phyloP scores from a whole-genome alignment of 2,113 vertebrate species.

The Grantiella picta region DNA sequence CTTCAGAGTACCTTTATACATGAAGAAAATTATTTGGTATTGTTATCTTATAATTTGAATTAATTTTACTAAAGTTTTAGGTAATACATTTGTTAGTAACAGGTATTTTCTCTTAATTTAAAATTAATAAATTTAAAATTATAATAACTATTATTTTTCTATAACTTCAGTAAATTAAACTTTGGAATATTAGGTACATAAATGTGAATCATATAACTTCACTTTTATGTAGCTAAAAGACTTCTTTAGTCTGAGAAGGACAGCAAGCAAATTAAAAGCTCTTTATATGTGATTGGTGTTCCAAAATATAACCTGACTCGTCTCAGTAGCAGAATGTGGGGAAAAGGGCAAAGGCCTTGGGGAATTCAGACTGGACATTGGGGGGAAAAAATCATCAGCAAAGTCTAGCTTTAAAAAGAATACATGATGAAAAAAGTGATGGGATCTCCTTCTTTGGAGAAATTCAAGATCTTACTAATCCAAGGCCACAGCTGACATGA shows the following conservation, averaged over 20 bases:
- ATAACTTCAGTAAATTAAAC: constrained; percentile 12
- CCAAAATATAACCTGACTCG: neutral
- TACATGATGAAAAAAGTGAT: accelerated
- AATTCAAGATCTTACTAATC: neutral
- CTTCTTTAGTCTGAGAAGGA: neutral
- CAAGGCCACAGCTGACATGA: neutral
- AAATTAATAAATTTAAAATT: neutral
- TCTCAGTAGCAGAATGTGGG: neutral
- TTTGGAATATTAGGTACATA: constrained; percentile 25
- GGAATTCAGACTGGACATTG: neutral
- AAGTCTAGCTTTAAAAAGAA: neutral
- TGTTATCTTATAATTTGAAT: neutral
- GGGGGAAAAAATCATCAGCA: neutral
- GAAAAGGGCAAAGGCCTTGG: neutral
- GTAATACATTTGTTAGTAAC: neutral
- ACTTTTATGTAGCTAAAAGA: constrained; percentile 13
- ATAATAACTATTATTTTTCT: neutral
- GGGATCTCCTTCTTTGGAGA: neutral
- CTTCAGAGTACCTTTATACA: neutral
- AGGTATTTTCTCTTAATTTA: neutral
- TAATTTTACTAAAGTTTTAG: neutral
- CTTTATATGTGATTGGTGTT: too few species aligned
- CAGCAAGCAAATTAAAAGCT: neutral
- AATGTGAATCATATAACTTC: constrained; percentile 32
- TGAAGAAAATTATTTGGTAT: neutral